A percentile compares a stretch with the other conserved stretches of the same genome.
Evolutionary conservation across 2,888 invertebrate genomes (phyloP).

Genomic region (Amorpha juglandis): DNA sequence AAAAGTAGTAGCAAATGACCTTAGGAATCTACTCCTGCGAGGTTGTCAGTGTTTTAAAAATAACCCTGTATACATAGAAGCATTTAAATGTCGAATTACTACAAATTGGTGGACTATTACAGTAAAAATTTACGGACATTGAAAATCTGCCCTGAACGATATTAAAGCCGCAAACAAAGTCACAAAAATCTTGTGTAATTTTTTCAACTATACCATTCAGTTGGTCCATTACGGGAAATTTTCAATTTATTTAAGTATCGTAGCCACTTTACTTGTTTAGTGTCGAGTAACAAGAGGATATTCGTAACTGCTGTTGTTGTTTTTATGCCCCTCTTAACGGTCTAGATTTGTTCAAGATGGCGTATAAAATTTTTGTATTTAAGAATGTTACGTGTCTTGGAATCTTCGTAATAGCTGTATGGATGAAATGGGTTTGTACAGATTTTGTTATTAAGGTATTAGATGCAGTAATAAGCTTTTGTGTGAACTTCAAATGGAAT

Average conservation of each 20-base stretch:
- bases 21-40: too few relatives aligned
- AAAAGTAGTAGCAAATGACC: too few relatives aligned
- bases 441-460: background rate
- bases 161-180: background rate
- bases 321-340: slow-evolving; percentile 8
- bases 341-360: slow-evolving; percentile 17
- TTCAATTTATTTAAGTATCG: slow-evolving; percentile 23
- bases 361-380: slow-evolving; percentile 17
- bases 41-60: too few relatives aligned
- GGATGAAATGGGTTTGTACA: background rate
- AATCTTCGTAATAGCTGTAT: background rate
- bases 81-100: too few relatives aligned
- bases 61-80: too few relatives aligned
- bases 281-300: slow-evolving; percentile 15
- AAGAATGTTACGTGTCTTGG: slow-evolving; percentile 17
- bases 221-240: slow-evolving; percentile 1
- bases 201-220: background rate
- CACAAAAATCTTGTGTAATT: background rate
- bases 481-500: too few relatives aligned
- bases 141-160: too few relatives aligned
- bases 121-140: too few relatives aligned
- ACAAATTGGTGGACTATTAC: too few relatives aligned
- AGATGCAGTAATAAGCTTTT: background rate
- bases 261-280: slow-evolving; percentile 18
- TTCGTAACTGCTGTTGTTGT: slow-evolving; percentile 22